Evolutionary conservation across 2,797 vertebrate species (phyloP).

Genomic region (Erpetoichthys calabaricus): DNA sequence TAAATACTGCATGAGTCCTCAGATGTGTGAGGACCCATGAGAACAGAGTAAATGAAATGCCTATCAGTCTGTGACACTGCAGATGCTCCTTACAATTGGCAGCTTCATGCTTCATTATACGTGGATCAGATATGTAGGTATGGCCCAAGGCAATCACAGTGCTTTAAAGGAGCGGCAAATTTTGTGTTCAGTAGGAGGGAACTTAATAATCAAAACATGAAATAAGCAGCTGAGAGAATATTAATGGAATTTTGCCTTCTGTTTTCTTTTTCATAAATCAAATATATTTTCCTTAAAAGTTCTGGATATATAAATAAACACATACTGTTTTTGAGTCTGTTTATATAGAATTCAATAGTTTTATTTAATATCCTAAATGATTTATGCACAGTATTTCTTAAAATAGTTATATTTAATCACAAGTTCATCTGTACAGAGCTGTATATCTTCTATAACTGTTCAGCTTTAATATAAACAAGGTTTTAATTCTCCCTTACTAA

Average conservation of each 20-base stretch:
- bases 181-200: conserved; percentile 23
- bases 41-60: conserved; percentile 67
- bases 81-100: conserved; percentile 67
- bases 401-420: no score
- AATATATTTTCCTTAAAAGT: no score
- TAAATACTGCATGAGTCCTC: conserved; percentile 54
- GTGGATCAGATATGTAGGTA: conserved; percentile 63
- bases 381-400: no score
- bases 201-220: conserved; percentile 27
- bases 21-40: conserved; percentile 49
- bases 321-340: no score
- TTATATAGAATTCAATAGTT: no score
- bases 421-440: no score
- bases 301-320: no score
- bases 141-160: conserved; percentile 49
- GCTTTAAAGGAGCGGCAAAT: conserved; percentile 33
- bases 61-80: conserved; percentile 73
- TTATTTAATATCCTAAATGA: no score
- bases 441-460: no score
- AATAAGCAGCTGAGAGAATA: conserved; percentile 25
- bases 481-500: no score
- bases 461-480: no score
- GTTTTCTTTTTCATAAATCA: no score
- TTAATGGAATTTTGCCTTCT: conserved; percentile 2
- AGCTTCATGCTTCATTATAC: conserved; percentile 74